Conservation (phyloP, 2,888 invertebrate genomes). For the Pemphredon lugubris region DNA sequence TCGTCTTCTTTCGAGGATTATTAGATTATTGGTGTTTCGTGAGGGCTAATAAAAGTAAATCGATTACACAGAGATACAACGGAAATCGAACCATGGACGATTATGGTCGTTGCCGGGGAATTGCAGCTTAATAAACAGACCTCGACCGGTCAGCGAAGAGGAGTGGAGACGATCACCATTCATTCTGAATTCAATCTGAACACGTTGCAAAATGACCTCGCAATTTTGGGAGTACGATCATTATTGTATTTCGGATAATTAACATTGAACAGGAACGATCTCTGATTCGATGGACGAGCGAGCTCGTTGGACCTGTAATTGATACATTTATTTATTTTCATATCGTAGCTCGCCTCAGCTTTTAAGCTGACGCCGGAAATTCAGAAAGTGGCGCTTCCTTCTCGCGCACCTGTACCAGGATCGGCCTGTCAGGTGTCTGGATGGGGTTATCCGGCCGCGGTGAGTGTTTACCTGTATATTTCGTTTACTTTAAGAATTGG, state of each 20-base stretch:
- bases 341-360: slow-evolving; percentile 59
- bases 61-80: not conserved
- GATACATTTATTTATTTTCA: not conserved
- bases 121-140: slow-evolving; percentile 38
- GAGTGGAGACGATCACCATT: slow-evolving; percentile 53
- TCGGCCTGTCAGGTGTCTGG: slow-evolving; percentile 70
- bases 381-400: slow-evolving; percentile 30
- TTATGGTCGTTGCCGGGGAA: slow-evolving; percentile 67
- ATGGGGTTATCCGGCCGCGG: slow-evolving; percentile 71
- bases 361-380: slow-evolving; percentile 59
- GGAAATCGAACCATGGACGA: slow-evolving; percentile 48
- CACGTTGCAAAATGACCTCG: slow-evolving; percentile 70
- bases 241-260: not conserved
- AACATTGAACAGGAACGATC: no score
- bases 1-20: no score
- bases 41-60: no score
- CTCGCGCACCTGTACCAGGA: slow-evolving; percentile 6
- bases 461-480: slow-evolving; percentile 50
- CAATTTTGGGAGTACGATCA: slow-evolving; percentile 67
- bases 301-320: no score
- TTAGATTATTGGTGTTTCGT: no score
- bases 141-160: slow-evolving; percentile 55
- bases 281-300: no score
- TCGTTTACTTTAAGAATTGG: not conserved
- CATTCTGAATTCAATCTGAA: slow-evolving; percentile 50